phyloP scores from a whole-genome alignment of 2,113 vertebrate species.

The Euleptes europaea region DNA sequence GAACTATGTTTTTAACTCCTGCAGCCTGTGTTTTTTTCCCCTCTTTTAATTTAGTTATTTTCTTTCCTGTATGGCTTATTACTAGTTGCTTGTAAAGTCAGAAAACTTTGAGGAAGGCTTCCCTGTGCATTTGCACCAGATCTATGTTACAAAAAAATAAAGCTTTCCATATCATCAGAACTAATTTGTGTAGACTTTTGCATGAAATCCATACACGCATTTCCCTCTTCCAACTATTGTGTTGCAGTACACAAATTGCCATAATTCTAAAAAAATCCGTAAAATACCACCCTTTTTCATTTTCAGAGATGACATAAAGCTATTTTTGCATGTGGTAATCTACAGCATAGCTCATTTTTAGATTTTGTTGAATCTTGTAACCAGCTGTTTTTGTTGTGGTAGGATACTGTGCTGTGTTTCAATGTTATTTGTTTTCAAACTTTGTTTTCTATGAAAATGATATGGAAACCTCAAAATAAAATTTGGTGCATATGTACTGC shows the following conservation, averaged over 20 bases:
- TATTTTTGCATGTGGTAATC: conserved; percentile 95
- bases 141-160: conserved; percentile 84
- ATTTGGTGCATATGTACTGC: conserved; percentile 96
- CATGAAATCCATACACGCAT: conserved; percentile 78
- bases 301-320: conserved; percentile 81
- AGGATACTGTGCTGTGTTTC: conserved; percentile 94
- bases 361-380: conserved; percentile 94
- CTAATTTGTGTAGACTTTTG: conserved; percentile 85
- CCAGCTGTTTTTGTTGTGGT: conserved; percentile 87
- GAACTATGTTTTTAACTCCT: conserved; percentile 89
- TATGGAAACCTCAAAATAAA: conserved; percentile 88
- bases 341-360: conserved; percentile 95
- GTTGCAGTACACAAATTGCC: conserved; percentile 87
- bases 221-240: conserved; percentile 80
- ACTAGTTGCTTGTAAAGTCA: conserved; percentile 92
- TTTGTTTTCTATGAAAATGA: conserved; percentile 92
- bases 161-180: conserved; percentile 88
- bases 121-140: conserved; percentile 89
- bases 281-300: conserved; percentile 83
- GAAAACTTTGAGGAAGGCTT: conserved; percentile 84
- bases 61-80: conserved; percentile 79
- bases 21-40: conserved; percentile 83
- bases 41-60: conserved; percentile 67
- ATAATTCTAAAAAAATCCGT: conserved; percentile 81
- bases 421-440: conserved; percentile 91